These are phyloP conservation scores for Eumacrocentrus americanus DNA, from an alignment of 2,888 invertebrate genomes.

Conservation along the genomic window DNA sequence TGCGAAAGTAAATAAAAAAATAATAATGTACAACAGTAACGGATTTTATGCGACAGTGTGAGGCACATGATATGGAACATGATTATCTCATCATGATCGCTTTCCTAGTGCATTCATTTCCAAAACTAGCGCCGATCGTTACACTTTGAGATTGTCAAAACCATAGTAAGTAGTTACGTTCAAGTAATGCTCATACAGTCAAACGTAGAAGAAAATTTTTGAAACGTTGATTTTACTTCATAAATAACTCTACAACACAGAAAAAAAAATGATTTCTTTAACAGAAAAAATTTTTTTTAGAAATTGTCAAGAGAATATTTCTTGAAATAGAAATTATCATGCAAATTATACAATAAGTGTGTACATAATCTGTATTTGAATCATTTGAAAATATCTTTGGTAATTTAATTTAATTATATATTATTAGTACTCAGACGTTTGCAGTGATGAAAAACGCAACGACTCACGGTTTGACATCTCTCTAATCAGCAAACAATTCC, in stretches of 20 bases:
- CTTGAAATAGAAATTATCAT: too few species aligned
- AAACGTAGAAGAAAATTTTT: background rate
- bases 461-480: constrained; percentile 25
- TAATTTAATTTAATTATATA: background rate
- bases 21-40: constrained; percentile 19
- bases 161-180: background rate
- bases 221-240: background rate
- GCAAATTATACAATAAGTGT: too few species aligned
- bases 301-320: too few species aligned
- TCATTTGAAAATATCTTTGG: too few species aligned
- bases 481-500: constrained; percentile 27
- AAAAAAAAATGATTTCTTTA: too few species aligned
- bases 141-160: background rate
- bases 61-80: constrained; percentile 34
- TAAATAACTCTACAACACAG: too few species aligned
- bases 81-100: constrained; percentile 14
- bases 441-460: constrained; percentile 26
- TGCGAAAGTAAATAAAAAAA: constrained; percentile 13
- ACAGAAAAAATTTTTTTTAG: too few species aligned
- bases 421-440: background rate
- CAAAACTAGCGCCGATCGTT: constrained; percentile 10
- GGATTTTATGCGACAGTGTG: constrained; percentile 14
- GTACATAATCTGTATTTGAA: too few species aligned
- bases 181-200: background rate
- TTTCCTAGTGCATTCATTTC: background rate